phyloP scores from a whole-genome alignment of 2,888 invertebrate species.

The Chirona hameri region DNA sequence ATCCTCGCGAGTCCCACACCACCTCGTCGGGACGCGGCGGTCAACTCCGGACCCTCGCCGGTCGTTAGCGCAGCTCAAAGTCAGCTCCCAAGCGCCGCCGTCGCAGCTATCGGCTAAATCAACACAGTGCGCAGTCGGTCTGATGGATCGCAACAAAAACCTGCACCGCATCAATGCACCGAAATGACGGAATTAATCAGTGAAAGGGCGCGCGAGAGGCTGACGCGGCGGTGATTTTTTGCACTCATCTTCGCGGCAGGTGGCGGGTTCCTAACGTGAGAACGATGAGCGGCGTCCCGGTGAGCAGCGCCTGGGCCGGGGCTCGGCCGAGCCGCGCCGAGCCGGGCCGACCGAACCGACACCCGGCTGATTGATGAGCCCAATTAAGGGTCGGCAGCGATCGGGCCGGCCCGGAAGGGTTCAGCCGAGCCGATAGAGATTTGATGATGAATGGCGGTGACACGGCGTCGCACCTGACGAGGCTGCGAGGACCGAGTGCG shows the following conservation, averaged over 20 bases:
- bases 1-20: too few species aligned
- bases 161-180: neutral
- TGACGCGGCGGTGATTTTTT: neutral
- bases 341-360: neutral
- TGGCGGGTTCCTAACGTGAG: constrained; percentile 9
- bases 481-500: neutral
- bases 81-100: neutral
- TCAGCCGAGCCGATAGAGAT: constrained; percentile 23
- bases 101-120: constrained; percentile 9
- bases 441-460: constrained; percentile 4
- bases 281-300: constrained; percentile 6
- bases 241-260: constrained; percentile 28
- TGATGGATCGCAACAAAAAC: constrained; percentile 27
- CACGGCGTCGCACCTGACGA: neutral
- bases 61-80: too few species aligned
- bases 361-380: neutral
- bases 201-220: neutral
- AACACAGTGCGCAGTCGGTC: neutral
- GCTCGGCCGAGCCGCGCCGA: neutral
- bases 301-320: too few species aligned
- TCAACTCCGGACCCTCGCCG: too few species aligned
- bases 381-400: neutral
- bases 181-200: constrained; percentile 28
- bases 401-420: neutral
- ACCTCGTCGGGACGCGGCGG: too few species aligned